Evolutionary conservation across 2,797 vertebrate species (phyloP).

Genomic region (Nyctibius grandis): DNA sequence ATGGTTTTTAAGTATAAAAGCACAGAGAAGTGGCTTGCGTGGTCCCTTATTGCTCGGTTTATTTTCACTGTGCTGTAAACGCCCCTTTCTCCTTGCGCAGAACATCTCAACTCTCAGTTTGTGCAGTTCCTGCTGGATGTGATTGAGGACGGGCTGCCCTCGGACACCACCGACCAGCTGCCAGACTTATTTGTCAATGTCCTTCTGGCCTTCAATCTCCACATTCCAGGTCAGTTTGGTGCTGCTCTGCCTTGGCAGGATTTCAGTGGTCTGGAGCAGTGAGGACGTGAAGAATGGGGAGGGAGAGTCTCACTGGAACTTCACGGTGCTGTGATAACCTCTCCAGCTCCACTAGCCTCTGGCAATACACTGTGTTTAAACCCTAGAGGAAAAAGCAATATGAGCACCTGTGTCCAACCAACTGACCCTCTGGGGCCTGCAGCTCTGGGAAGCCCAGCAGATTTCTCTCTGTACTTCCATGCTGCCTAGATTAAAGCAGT

Average conservation of each 20-base stretch:
- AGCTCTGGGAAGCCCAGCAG: not conserved
- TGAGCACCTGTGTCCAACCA: not conserved
- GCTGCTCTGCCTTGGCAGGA: not conserved
- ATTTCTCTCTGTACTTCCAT: not conserved
- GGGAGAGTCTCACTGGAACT: not conserved
- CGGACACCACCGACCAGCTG: slow-evolving; percentile 91
- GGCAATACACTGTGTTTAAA: not conserved
- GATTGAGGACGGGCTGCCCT: slow-evolving; percentile 91
- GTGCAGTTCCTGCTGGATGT: slow-evolving; percentile 89
- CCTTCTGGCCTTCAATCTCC: slow-evolving; percentile 93
- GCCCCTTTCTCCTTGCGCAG: slow-evolving; percentile 69
- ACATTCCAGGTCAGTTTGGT: slow-evolving; percentile 82
- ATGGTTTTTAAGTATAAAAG: not conserved
- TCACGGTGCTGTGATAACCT: not conserved
- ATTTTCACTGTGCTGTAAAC: not conserved
- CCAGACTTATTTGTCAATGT: slow-evolving; percentile 93
- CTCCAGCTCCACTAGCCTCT: not conserved
- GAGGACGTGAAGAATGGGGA: not conserved
- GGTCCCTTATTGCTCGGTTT: not conserved
- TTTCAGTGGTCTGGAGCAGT: not conserved
- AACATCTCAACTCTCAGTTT: slow-evolving; percentile 92
- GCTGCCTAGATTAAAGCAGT: not conserved
- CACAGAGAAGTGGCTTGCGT: not conserved
- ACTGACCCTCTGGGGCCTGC: not conserved
- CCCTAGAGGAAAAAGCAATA: not conserved